Percentiles rank a stretch among this genome's conserved stretches.
Conservation (phyloP, 37 sponge, comb jelly and placozoan species). For the Petrosia ficiformis region DNA sequence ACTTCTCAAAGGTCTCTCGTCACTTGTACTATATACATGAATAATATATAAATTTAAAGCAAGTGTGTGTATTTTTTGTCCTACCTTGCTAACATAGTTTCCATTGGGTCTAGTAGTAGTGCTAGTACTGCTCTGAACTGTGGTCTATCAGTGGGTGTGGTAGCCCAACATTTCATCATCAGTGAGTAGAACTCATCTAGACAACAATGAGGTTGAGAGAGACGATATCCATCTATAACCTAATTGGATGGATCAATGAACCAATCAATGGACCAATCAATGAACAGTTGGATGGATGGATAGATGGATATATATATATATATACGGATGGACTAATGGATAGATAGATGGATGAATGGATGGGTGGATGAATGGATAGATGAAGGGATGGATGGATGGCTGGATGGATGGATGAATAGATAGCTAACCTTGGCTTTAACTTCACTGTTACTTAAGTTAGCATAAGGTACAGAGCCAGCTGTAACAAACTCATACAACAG, state of each 20-base stretch:
- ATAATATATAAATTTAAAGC: too few relatives aligned
- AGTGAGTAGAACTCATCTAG: slow-evolving; percentile 62
- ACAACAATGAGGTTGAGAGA: slow-evolving; percentile 74
- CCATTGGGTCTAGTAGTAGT: slow-evolving; percentile 44
- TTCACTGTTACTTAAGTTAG: slow-evolving; percentile 66
- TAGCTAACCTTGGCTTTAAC: slow-evolving; percentile 50
- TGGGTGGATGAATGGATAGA: too few relatives aligned
- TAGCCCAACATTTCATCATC: slow-evolving; percentile 77
- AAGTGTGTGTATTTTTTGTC: background rate
- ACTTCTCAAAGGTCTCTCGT: background rate
- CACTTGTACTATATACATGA: background rate
- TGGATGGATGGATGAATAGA: background rate
- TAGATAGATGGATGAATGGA: too few relatives aligned
- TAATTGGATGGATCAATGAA: slow-evolving; percentile 2
- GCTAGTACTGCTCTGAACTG: slow-evolving; percentile 52
- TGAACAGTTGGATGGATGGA: too few relatives aligned
- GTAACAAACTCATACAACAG: slow-evolving; percentile 84
- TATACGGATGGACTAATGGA: too few relatives aligned
- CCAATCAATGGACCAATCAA: background rate
- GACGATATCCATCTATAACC: slow-evolving; percentile 79
- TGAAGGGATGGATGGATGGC: too few relatives aligned
- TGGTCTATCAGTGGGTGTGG: slow-evolving; percentile 58
- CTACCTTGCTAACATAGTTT: slow-evolving; percentile 7
- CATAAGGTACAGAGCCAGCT: slow-evolving; percentile 81
- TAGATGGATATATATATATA: too few relatives aligned